A percentile compares a stretch with the other conserved stretches of the same genome.
Conservation (phyloP, 2,888 invertebrate genomes). For the Miltochrista miniata region DNA sequence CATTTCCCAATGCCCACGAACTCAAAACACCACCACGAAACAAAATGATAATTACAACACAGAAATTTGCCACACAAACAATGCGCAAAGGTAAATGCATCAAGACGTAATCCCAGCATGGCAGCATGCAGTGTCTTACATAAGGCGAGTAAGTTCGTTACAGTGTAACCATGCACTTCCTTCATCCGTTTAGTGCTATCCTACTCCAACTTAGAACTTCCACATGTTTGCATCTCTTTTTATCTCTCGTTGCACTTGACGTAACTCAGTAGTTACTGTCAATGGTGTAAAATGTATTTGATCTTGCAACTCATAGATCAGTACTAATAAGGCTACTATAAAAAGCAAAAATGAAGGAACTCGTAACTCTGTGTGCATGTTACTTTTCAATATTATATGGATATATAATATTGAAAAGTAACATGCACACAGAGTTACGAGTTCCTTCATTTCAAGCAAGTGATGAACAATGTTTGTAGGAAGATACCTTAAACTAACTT, state of each 20-base stretch:
- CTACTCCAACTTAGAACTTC: conserved; percentile 15
- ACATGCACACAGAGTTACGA: too few species aligned
- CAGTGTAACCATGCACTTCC: conserved; percentile 31
- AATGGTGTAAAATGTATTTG: too few species aligned
- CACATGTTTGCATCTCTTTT: not conserved
- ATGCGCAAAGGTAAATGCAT: conserved; percentile 17
- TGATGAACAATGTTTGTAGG: too few species aligned
- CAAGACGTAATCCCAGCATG: conserved; percentile 25
- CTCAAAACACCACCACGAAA: not conserved
- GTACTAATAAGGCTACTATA: too few species aligned
- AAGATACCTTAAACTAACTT: too few species aligned
- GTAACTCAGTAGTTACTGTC: not conserved
- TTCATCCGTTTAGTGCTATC: conserved; percentile 23
- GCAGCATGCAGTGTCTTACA: conserved; percentile 25
- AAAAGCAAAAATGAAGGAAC: too few species aligned
- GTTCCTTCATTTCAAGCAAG: too few species aligned
- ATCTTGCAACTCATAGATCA: too few species aligned
- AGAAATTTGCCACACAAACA: conserved; percentile 1
- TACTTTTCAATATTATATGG: too few species aligned
- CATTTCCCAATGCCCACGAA: not conserved
- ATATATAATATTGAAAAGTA: too few species aligned
- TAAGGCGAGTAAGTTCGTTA: conserved; percentile 32
- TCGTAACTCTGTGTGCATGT: too few species aligned
- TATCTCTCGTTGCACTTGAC: not conserved
- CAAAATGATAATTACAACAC: not conserved